Evolutionary conservation across 2,113 vertebrate species (phyloP).

Genomic region (rat (Rattus norvegicus)): DNA sequence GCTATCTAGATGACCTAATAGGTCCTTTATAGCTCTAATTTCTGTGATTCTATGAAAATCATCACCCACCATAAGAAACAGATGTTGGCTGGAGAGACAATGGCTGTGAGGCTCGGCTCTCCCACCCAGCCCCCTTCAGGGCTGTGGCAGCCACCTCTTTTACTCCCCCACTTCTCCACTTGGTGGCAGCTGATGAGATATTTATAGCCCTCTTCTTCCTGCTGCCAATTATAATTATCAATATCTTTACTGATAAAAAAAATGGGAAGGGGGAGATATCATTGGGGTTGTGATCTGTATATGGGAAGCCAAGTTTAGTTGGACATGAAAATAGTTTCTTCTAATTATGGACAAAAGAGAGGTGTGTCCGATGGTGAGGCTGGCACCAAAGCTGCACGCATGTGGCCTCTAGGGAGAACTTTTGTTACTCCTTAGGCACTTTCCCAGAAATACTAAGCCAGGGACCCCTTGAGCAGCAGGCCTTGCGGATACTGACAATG

Average conservation of each 20-base stretch:
- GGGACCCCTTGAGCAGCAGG: conserved; percentile 58
- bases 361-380: conserved; percentile 39
- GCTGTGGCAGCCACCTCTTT: conserved; percentile 48
- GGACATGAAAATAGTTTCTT: conserved; percentile 73
- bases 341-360: conserved; percentile 76
- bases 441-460: conserved; percentile 38
- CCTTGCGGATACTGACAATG: conserved; percentile 74
- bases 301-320: conserved; percentile 71
- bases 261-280: conserved; percentile 6
- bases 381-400: background rate
- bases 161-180: conserved; percentile 8
- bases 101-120: background rate
- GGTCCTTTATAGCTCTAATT: conserved; percentile 71
- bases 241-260: conserved; percentile 70
- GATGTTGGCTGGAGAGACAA: conserved; percentile 57
- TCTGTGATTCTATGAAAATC: conserved; percentile 70
- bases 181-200: conserved; percentile 67
- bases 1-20: conserved; percentile 55
- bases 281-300: conserved; percentile 24
- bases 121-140: conserved; percentile 41
- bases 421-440: conserved; percentile 11
- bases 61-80: conserved; percentile 63
- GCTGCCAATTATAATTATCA: conserved; percentile 80
- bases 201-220: conserved; percentile 62
- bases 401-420: background rate